Conservation (phyloP, 2,888 invertebrate genomes). For the Drosophila mercatorum region DNA sequence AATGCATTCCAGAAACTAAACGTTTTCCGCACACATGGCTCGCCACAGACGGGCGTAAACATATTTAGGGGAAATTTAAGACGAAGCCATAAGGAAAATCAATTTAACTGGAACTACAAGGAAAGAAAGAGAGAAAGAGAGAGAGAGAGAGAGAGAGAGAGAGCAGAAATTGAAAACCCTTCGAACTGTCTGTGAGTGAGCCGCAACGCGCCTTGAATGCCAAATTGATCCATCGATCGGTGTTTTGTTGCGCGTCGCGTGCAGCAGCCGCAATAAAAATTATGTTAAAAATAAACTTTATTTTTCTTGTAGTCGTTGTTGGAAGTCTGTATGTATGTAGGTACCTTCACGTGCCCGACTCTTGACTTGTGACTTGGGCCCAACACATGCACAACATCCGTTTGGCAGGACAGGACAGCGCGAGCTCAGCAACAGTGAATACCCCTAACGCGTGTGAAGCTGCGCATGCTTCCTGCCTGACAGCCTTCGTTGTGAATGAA, state of each 20-base stretch:
- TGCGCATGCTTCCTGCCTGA: conserved; percentile 73
- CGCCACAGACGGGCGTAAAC: conserved; percentile 1
- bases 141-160: conserved; percentile 1
- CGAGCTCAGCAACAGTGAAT: conserved; percentile 7
- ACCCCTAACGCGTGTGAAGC: conserved; percentile 60
- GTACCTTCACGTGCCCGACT: conserved; percentile 4
- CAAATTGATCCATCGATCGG: conserved; percentile 49
- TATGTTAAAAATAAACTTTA: conserved; percentile 71
- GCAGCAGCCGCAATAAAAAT: conserved; percentile 73
- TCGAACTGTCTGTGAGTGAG: conserved; percentile 23
- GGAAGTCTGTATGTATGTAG: not conserved
- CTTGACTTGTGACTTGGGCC: conserved; percentile 16
- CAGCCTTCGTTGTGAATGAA: conserved; percentile 32
- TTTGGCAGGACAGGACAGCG: conserved; percentile 52
- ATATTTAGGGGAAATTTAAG: conserved; percentile 36
- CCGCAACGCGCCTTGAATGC: conserved; percentile 59
- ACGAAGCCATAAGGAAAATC: conserved; percentile 47
- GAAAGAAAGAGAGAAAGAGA: conserved; percentile 6
- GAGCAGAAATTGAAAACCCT: conserved; percentile 20
- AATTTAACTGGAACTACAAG: conserved; percentile 55
- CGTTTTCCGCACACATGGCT: conserved; percentile 68
- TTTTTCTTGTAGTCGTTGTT: not conserved
- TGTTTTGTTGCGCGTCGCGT: conserved; percentile 56
- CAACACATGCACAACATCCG: conserved; percentile 67
- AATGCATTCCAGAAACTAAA: conserved; percentile 49